Base-by-base conservation (phyloP, 1,140 invertebrate genomes). In the Drosophila elegans region DNA sequence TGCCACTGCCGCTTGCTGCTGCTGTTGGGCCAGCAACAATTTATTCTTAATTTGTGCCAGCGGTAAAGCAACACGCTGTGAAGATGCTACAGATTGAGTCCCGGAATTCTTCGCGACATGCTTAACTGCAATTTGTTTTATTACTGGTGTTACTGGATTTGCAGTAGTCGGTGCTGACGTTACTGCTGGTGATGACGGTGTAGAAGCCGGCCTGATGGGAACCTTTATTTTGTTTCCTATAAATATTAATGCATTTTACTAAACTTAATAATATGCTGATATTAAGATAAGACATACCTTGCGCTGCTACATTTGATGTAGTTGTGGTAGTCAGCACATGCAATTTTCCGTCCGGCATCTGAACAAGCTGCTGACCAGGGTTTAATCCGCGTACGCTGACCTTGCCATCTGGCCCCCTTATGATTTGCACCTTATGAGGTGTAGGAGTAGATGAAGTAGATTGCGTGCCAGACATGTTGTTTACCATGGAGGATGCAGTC, bases 311-410 rank as follows among this genome's bases (percentile, higher is more conserved):
- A 46, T 79, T 85, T 6, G 83, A 71, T n/a, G 69, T 16, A 36
- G 69, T 63, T 54, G 93, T 88, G 16, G 94, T 95, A 39, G 95
- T 96, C 16, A 98, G 94, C 3, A 98, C 96, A 84, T 99, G 98
- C 34, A 99, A 93, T 92, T 98, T 97, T 0, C 98, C 98, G 93
- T 99, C 98, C 0, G 98, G 95, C 94, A 98, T 96, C 91, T 98
- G 97, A 25, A 98, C 95, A 27, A 98, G 93, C 81, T 98, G 97
- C 88, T 99, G 98, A n/a, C 98, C 97, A 48, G 97, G 96, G 92
- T 98, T 94, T 2, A 99, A 93, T 6, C 98, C 98, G 63, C 97
- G 95, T 3, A 99, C 97, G 91, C 98, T 97, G 1, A 99, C 93
- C 93, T 98, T 98, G 13, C 98, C 98, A 93, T 98, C 97, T 0